Evolutionary conservation across 2,113 vertebrate genomes (phyloP), one percentile per base, ranked within the genome.

Genomic region (Chitala chitala): DNA sequence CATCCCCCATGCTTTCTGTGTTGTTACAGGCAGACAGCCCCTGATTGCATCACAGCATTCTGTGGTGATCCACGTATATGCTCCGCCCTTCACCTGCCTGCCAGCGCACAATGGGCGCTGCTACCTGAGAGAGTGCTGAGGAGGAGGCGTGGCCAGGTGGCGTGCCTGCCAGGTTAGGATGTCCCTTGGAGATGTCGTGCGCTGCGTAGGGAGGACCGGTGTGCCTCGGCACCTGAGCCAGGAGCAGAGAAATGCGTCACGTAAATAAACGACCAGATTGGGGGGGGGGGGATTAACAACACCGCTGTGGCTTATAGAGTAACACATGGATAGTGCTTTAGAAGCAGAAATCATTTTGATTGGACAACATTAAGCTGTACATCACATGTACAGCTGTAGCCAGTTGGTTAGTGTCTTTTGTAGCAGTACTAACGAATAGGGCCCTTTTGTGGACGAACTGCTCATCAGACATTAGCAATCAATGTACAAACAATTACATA

Each of bases 181-280:
- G 97, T 87, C 94, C 96, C 92, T 98, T 99, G 88, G 87, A 92
- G 89, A 98, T 89, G 88, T 99, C 97, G 83, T 98, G 95, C 83
- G 94, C 86, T 85, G 91, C 86, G 79, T 93, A 99, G 78, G 92
- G 91, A 80, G 94, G 89, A 78, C 94, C 91, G 69, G 93, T 90
- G 56, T 95, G 96, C 87, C 95, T 94, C 79, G 95, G 91, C 88
- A 98, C 94, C 91, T 98, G 68, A 50, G n/a, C 71, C 71, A 73
- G 40, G 69, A 20, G 69, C 13, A 77, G 8, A 59, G 17, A 53
- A 17, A 48, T 20, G 20, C 7, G 50, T 61, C 38, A 74, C 5
- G 22, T 36, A 13, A n/a, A n/a, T n/a, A n/a, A n/a, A n/a, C n/a
- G n/a, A n/a, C n/a, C n/a, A n/a, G n/a, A n/a, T n/a, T n/a, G n/a